Percentiles rank a stretch among this genome's conserved stretches.
Evolutionary conservation across 2,113 vertebrate genomes (phyloP).

Genomic region (Nipponia nippon): DNA sequence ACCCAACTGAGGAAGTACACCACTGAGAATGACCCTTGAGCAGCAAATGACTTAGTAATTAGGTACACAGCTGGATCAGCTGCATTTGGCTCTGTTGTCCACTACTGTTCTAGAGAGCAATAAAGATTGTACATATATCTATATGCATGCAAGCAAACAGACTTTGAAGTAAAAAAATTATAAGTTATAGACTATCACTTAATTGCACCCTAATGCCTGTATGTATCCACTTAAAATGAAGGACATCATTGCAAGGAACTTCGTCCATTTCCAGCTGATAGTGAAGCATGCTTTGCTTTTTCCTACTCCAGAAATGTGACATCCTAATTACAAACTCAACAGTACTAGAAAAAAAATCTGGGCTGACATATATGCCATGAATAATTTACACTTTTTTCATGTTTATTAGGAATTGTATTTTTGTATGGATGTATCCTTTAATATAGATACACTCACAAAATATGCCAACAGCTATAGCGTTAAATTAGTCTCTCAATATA

Average conservation of each 20-base stretch:
- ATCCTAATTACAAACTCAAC: neutral
- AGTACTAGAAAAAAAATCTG: neutral
- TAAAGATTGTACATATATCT: neutral
- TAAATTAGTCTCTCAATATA: neutral
- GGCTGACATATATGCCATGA: neutral
- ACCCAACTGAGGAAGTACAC: neutral
- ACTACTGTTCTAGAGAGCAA: neutral
- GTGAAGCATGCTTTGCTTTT: neutral
- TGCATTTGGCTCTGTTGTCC: neutral
- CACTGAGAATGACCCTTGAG: neutral
- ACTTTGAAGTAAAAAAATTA: neutral
- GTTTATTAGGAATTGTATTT: neutral
- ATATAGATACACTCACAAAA: neutral
- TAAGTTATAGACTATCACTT: neutral
- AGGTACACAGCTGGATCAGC: neutral
- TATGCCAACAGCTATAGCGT: neutral
- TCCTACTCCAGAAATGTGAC: neutral
- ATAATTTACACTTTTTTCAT: neutral
- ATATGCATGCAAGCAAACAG: neutral
- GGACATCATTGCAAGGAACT: neutral
- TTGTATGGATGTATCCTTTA: neutral
- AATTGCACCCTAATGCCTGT: neutral
- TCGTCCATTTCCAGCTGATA: neutral
- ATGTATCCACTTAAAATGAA: neutral
- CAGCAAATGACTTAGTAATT: neutral